Conservation (phyloP, 1,140 invertebrate genomes). For the Drosophila ambigua region DNA sequence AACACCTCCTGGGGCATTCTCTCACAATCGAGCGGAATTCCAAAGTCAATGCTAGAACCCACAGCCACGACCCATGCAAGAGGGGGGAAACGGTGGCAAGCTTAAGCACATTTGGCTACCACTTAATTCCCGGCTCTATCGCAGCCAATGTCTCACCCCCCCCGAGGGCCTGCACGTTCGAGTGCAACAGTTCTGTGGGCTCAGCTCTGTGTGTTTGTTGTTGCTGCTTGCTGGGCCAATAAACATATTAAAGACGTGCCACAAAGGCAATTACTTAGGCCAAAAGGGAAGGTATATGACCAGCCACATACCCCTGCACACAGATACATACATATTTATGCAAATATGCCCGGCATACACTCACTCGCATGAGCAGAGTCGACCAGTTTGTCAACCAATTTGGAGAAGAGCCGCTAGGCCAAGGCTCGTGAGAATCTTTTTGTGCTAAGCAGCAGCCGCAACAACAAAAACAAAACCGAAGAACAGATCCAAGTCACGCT, state of each 20-base stretch:
- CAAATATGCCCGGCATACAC: slow-evolving; percentile 41
- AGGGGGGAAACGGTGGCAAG: slow-evolving; percentile 26
- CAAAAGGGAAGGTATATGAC: slow-evolving; percentile 21
- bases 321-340: slow-evolving; percentile 20
- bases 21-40: slow-evolving; percentile 52
- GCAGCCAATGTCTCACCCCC: slow-evolving; percentile 26
- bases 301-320: no score
- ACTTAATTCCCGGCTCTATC: slow-evolving; percentile 61
- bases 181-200: background rate
- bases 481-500: slow-evolving; percentile 67
- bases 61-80: slow-evolving; percentile 25
- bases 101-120: slow-evolving; percentile 65
- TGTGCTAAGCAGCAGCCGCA: slow-evolving; percentile 23
- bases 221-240: slow-evolving; percentile 32
- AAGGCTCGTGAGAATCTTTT: slow-evolving; percentile 74
- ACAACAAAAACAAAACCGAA: background rate
- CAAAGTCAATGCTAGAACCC: slow-evolving; percentile 58
- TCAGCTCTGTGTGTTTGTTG: background rate
- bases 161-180: slow-evolving; percentile 64
- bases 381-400: slow-evolving; percentile 77
- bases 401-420: slow-evolving; percentile 46
- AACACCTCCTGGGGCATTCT: slow-evolving; percentile 46
- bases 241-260: slow-evolving; percentile 61
- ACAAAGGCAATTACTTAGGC: slow-evolving; percentile 56
- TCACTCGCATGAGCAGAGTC: slow-evolving; percentile 40